Conservation (phyloP, 2,888 invertebrate species). For the Dryococelus australis region DNA sequence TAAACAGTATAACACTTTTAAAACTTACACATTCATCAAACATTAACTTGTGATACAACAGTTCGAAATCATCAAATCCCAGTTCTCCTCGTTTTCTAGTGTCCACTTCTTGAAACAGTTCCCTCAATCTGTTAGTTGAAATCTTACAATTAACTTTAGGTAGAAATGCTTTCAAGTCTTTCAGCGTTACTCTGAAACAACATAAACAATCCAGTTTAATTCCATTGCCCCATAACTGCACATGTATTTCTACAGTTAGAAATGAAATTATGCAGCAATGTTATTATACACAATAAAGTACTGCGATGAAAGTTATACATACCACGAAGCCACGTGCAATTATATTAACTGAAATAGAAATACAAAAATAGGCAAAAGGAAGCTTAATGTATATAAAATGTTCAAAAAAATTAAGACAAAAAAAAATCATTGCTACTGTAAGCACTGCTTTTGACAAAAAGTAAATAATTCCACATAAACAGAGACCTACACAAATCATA, state of each 20-base stretch:
- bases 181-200: slow-evolving; percentile 75
- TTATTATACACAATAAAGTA: slow-evolving; percentile 25
- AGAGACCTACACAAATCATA: too few species aligned
- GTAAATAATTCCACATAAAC: too few species aligned
- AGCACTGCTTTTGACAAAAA: too few species aligned
- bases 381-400: too few species aligned
- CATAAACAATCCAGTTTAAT: slow-evolving; percentile 38
- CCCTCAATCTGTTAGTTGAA: slow-evolving; percentile 81
- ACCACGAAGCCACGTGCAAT: too few species aligned
- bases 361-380: too few species aligned
- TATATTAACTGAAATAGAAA: too few species aligned
- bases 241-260: too few species aligned
- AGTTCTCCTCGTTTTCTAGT: slow-evolving; percentile 78
- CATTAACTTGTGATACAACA: slow-evolving; percentile 83
- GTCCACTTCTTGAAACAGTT: slow-evolving; percentile 88
- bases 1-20: slow-evolving; percentile 12
- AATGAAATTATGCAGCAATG: background rate
- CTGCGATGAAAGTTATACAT: slow-evolving; percentile 21
- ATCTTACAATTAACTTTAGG: slow-evolving; percentile 91
- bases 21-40: slow-evolving; percentile 78
- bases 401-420: too few species aligned
- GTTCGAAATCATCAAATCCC: slow-evolving; percentile 88
- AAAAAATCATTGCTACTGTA: too few species aligned
- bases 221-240: too few species aligned
- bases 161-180: slow-evolving; percentile 89